Evolutionary conservation across 2,888 invertebrate species (phyloP).

Genomic region (Drosophila crucigera): DNA sequence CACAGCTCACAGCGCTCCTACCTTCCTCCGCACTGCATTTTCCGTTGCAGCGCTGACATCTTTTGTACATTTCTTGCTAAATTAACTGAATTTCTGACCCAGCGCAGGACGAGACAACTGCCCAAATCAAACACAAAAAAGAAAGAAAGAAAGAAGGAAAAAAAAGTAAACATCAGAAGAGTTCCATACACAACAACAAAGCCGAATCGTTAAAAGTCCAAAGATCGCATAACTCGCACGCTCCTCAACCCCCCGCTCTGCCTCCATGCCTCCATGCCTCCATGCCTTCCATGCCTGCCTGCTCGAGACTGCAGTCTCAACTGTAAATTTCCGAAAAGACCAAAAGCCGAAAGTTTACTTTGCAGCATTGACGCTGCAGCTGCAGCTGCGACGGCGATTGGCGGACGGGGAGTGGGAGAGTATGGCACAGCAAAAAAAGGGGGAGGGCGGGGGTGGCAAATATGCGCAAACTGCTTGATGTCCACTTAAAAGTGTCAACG

Average conservation of each 20-base stretch:
- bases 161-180: conserved; percentile 28
- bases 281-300: not conserved
- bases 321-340: conserved; percentile 75
- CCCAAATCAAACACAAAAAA: conserved; percentile 37
- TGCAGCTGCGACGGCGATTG: conserved; percentile 29
- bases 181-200: conserved; percentile 51
- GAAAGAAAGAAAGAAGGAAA: conserved; percentile 15
- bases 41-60: conserved; percentile 63
- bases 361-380: conserved; percentile 40
- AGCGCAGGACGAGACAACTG: conserved; percentile 57
- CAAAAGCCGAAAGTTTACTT: conserved; percentile 53
- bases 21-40: conserved; percentile 8
- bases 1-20: not conserved
- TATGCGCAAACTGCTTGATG: conserved; percentile 81
- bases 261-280: not conserved
- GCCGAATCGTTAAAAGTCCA: conserved; percentile 76
- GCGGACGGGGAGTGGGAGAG: not conserved
- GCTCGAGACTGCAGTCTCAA: conserved; percentile 41
- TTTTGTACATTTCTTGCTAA: conserved; percentile 78
- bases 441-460: conserved; percentile 39
- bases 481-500: conserved; percentile 84
- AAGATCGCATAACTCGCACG: conserved; percentile 78
- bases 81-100: conserved; percentile 80
- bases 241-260: conserved; percentile 23
- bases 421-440: not conserved